A percentile compares a stretch with the other conserved stretches of the same genome.
These are phyloP conservation scores for Clepsis dumicolana DNA, from an alignment of 2,888 invertebrate species.

Conservation along the genomic window DNA sequence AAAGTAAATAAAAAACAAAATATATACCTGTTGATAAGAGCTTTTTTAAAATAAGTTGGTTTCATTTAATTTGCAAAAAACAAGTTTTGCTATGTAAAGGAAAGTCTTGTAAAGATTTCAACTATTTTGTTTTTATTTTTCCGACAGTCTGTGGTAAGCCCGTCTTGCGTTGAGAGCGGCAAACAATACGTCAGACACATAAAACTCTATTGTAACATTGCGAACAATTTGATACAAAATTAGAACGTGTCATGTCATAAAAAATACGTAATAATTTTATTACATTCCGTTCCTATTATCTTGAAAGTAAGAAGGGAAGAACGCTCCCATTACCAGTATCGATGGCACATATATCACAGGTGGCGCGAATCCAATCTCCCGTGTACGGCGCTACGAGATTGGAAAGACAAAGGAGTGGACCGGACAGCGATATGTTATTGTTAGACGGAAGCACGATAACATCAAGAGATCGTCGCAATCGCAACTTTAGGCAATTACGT, in stretches of 20 bases:
- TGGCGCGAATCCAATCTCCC: slow-evolving; percentile 31
- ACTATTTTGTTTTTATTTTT: background rate
- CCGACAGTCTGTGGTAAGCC: background rate
- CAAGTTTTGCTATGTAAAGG: background rate
- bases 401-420: slow-evolving; percentile 30
- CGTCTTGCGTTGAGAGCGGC: background rate
- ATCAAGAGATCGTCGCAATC: slow-evolving; percentile 25
- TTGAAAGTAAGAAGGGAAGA: slow-evolving; percentile 10
- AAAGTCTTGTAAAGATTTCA: background rate
- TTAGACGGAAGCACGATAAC: slow-evolving; percentile 19
- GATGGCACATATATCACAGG: slow-evolving; percentile 30
- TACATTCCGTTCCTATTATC: background rate
- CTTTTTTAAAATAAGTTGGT: background rate
- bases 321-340: slow-evolving; percentile 27
- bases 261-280: background rate
- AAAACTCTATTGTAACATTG: background rate
- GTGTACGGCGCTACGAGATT: slow-evolving; percentile 10
- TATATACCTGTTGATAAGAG: background rate
- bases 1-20: no score
- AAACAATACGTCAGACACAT: background rate
- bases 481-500: slow-evolving; percentile 35
- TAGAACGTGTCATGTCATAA: slow-evolving; percentile 6
- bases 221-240: slow-evolving; percentile 1
- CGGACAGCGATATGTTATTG: slow-evolving; percentile 18
- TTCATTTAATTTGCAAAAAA: background rate